phyloP scores from a whole-genome alignment of 2,113 vertebrate species.

The Passer montanus region DNA sequence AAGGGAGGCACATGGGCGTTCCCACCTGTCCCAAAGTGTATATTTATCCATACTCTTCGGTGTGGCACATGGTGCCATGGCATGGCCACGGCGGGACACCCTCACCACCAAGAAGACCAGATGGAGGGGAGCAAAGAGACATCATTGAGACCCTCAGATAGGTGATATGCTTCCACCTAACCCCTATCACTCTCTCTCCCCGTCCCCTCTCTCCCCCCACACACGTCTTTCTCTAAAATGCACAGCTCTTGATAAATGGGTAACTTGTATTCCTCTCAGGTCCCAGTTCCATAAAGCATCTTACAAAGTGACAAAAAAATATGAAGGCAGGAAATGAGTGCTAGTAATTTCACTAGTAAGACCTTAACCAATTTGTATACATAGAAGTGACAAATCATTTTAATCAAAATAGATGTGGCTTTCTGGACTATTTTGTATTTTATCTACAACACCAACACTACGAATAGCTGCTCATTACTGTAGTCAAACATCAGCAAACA shows the following conservation, averaged over 20 bases:
- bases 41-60: too few relatives aligned
- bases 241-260: background rate
- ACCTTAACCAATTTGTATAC: background rate
- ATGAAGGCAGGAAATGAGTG: background rate
- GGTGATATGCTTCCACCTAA: background rate
- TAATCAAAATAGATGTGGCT: background rate
- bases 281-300: background rate
- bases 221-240: background rate
- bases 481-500: background rate
- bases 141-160: background rate
- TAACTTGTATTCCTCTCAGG: background rate
- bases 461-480: background rate
- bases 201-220: too few relatives aligned
- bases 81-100: accelerated
- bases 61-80: accelerated
- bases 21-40: background rate
- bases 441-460: background rate
- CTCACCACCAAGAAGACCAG: background rate
- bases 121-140: background rate
- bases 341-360: background rate
- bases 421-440: background rate
- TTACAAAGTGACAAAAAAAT: background rate
- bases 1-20: accelerated
- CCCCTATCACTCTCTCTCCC: too few relatives aligned
- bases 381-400: background rate